Evolutionary conservation across 2,113 vertebrate species (phyloP).

Genomic region (Porphyrio hochstetteri): DNA sequence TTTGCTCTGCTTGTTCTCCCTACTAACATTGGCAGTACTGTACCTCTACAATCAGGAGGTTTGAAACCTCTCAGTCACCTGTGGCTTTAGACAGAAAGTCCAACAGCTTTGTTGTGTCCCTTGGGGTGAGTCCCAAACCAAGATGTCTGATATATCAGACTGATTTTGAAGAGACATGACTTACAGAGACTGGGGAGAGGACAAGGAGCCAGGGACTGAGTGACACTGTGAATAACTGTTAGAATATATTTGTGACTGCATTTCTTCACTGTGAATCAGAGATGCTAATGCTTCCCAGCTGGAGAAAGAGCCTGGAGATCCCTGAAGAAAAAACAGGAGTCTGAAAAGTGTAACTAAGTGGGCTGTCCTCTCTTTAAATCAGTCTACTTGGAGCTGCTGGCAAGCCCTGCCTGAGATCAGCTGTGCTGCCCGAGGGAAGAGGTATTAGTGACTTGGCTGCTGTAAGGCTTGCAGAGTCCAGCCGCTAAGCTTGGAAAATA

Average conservation of each 20-base stretch:
- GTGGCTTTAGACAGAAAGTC: neutral
- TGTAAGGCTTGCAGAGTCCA: slow-evolving; percentile 17
- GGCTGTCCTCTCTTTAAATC: neutral
- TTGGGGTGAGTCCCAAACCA: neutral
- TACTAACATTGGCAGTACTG: neutral
- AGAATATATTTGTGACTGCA: neutral
- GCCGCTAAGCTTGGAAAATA: slow-evolving; percentile 41
- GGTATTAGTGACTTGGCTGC: slow-evolving; percentile 57
- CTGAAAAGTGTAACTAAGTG: neutral
- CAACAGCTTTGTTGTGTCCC: neutral
- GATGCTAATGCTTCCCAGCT: neutral
- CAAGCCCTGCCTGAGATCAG: slow-evolving; percentile 45
- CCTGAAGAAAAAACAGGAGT: neutral
- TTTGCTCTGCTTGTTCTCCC: neutral
- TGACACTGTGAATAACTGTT: neutral
- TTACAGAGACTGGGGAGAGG: neutral
- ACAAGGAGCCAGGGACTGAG: neutral
- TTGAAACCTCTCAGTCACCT: neutral
- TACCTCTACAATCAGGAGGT: neutral
- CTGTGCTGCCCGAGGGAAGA: slow-evolving; percentile 39
- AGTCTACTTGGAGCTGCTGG: slow-evolving; percentile 16
- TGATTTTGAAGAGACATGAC: neutral
- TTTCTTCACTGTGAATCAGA: neutral
- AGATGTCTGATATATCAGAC: neutral
- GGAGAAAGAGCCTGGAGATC: neutral